Base-by-base conservation (phyloP, 2,888 invertebrate species). In the Gymnosoma rotundatum region DNA sequence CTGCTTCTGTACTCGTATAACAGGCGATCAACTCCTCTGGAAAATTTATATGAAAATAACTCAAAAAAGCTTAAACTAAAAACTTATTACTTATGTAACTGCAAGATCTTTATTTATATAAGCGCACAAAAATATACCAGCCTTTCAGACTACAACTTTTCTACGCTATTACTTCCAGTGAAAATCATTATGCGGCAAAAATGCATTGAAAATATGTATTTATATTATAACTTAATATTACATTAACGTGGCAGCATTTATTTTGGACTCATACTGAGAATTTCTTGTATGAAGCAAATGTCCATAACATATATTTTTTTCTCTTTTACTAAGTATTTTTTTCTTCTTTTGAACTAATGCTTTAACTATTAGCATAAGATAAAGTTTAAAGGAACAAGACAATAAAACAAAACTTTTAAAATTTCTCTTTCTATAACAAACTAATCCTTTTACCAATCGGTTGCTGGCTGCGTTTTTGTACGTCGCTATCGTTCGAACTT, bases 391-490 rank as follows among this genome's bases (percentile, higher is more conserved):
- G 25, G 50, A 66, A 60, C 20, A 50, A 8, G 10, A 56, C 1
- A 25, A n/a, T 16, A 42, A 36, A 67, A 48, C 20, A 7, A 67
- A 74, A 74, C 66, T 67, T 80, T 45, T 54, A 73, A 32, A 69
- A 52, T 45, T 67, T 80, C 50, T 32, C 36, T 56, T 54, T 56
- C 54, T 38, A 67, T 54, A 67, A 67, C 74, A 80, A 74, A 67
- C 69, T 69, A 80, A 80, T 74, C 54, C 73, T 80, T 80, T 80
- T 61, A 74, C 61, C 67, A 74, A 69, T 80, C 66, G 67, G 45
- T 6, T 6, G 32, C 32, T 0, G 32, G 32, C 32, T 0, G 32
- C 63, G 25, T 70, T 66, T 42, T 60, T 69, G 36, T 36, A 54
- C 50, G 48, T 58, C 61, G 6, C 56, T 64, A 54, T 38, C n/a